Evolutionary conservation across 2,888 invertebrate species (phyloP).

Genomic region (Lasioglossum pauxillum): DNA sequence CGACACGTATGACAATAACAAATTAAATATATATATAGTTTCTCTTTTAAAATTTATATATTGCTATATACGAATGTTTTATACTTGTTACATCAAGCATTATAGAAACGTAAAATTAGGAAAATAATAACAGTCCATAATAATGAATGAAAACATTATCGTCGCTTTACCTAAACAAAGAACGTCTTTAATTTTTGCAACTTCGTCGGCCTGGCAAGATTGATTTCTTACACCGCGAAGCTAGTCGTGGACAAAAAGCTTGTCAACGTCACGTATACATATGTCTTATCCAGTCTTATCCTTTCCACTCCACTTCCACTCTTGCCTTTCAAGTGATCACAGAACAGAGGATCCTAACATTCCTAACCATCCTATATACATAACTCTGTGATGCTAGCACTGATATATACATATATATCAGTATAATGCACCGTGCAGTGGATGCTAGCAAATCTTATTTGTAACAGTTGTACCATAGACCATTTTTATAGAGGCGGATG

Average conservation of each 20-base stretch:
- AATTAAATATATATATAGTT: background rate
- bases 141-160: slow-evolving; percentile 34
- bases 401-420: too few species aligned
- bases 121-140: background rate
- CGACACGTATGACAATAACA: background rate
- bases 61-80: background rate
- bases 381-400: background rate
- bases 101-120: background rate
- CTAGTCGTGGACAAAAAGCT: background rate
- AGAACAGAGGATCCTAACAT: background rate
- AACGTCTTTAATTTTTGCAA: slow-evolving; percentile 25
- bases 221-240: slow-evolving; percentile 17
- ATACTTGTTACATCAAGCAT: background rate
- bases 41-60: background rate
- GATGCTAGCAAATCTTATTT: background rate
- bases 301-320: background rate
- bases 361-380: too few species aligned
- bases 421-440: too few species aligned
- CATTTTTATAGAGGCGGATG: background rate
- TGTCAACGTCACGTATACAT: background rate
- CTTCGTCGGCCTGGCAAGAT: slow-evolving; percentile 38
- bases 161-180: slow-evolving; percentile 5
- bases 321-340: background rate
- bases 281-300: background rate
- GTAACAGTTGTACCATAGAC: too few species aligned